phyloP scores from a whole-genome alignment of 1,140 invertebrate species.

The roundworm (Caenorhabditis elegans) region DNA sequence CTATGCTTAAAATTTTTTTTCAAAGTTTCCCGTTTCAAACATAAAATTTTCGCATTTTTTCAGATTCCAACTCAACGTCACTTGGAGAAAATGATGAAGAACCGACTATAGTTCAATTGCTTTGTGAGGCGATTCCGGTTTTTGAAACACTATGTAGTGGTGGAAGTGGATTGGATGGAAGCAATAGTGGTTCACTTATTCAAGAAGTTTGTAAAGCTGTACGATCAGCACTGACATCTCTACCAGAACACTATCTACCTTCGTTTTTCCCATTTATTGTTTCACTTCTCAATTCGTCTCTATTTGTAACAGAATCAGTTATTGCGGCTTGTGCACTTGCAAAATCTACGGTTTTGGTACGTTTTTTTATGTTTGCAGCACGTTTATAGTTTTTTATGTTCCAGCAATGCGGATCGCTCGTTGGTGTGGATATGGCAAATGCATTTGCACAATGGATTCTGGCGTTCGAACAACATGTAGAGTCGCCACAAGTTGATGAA shows the following conservation, averaged over 20 bases:
- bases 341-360: not conserved
- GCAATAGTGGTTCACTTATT: not conserved
- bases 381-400: not conserved
- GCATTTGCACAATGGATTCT: not conserved
- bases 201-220: constrained; percentile 25
- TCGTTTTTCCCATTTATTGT: not conserved
- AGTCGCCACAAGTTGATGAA: not conserved
- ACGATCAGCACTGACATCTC: not conserved
- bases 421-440: not conserved
- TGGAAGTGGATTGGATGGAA: not conserved
- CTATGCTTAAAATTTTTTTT: no score
- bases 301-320: not conserved
- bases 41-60: no score
- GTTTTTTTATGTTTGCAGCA: no score
- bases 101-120: not conserved
- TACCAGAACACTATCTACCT: not conserved
- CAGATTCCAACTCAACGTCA: not conserved
- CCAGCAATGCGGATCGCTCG: not conserved
- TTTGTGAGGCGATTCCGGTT: not conserved
- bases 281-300: not conserved
- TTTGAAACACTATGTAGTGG: not conserved
- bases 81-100: not conserved
- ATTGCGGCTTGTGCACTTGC: not conserved
- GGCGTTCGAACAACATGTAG: not conserved
- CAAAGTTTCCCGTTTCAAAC: no score